Conservation (phyloP, 2,888 invertebrate genomes). For the Coremacera marginata region DNA sequence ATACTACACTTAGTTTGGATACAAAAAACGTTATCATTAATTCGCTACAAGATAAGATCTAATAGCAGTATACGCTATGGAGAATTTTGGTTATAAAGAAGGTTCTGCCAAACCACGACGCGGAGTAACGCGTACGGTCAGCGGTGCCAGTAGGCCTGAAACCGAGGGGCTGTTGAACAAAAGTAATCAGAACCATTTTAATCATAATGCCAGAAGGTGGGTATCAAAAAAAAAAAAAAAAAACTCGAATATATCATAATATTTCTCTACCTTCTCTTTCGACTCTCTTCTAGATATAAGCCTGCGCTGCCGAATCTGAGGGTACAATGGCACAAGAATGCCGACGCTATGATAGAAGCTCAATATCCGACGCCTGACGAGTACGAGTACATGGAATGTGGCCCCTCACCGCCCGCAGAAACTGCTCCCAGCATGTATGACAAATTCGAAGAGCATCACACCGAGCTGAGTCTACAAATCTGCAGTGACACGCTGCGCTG, state of each 20-base stretch:
- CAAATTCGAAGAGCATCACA: constrained; percentile 80
- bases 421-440: constrained; percentile 85
- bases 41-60: too few species aligned
- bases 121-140: constrained; percentile 65
- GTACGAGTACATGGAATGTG: constrained; percentile 83
- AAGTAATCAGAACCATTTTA: background rate
- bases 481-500: constrained; percentile 80
- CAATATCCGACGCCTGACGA: constrained; percentile 75
- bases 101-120: constrained; percentile 68
- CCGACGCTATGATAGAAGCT: constrained; percentile 74
- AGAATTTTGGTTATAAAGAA: constrained; percentile 77
- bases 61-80: constrained; percentile 65
- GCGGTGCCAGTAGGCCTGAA: constrained; percentile 67
- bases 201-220: background rate
- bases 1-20: too few species aligned
- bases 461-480: constrained; percentile 79
- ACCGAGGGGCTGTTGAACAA: constrained; percentile 61
- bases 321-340: constrained; percentile 74
- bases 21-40: too few species aligned
- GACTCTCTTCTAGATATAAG: constrained; percentile 67
- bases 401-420: constrained; percentile 84
- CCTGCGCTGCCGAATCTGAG: constrained; percentile 68
- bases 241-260: background rate
- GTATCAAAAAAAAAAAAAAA: background rate
- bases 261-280: background rate